Conservation (phyloP, 2,113 vertebrate species). For the Cyprinodon tularosa region DNA sequence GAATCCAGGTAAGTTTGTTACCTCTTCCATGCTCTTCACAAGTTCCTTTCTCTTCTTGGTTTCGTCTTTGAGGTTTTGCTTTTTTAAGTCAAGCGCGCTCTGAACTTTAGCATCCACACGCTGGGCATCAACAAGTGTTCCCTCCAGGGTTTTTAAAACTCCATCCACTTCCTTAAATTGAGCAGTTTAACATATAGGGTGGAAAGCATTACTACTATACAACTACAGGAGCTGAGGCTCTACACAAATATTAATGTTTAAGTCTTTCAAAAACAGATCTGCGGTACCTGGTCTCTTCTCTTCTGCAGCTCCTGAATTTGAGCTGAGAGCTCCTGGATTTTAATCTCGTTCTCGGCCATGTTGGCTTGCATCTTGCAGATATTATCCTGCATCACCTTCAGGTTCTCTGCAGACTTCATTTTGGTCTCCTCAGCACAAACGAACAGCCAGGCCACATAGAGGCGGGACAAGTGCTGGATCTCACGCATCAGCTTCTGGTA, state of each 20-base stretch:
- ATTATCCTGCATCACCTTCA: conserved; percentile 84
- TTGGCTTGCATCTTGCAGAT: conserved; percentile 79
- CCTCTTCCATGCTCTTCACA: conserved; percentile 88
- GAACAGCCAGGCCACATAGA: conserved; percentile 90
- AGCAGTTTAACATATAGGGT: not conserved
- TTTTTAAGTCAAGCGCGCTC: conserved; percentile 89
- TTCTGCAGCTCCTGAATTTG: conserved; percentile 87
- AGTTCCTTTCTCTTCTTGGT: conserved; percentile 84
- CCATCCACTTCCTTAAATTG: conserved; percentile 82
- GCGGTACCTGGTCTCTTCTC: conserved; percentile 83
- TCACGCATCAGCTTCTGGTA: conserved; percentile 89
- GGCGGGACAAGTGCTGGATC: conserved; percentile 86
- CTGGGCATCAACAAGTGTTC: conserved; percentile 83
- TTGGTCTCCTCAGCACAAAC: conserved; percentile 87
- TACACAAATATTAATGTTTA: not conserved
- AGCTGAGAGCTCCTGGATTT: conserved; percentile 79
- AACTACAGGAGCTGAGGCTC: not conserved
- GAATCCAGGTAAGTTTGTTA: conserved; percentile 27
- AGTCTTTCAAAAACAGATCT: not conserved
- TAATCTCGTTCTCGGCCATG: conserved; percentile 81
- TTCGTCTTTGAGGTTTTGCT: conserved; percentile 88
- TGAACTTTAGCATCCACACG: conserved; percentile 85
- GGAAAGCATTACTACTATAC: not conserved
- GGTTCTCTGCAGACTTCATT: conserved; percentile 75
- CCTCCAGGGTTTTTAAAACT: conserved; percentile 82